Evolutionary conservation across 2,888 invertebrate genomes (phyloP), one percentile per base, ranked within the genome.

Genomic region (Macaria notata): DNA sequence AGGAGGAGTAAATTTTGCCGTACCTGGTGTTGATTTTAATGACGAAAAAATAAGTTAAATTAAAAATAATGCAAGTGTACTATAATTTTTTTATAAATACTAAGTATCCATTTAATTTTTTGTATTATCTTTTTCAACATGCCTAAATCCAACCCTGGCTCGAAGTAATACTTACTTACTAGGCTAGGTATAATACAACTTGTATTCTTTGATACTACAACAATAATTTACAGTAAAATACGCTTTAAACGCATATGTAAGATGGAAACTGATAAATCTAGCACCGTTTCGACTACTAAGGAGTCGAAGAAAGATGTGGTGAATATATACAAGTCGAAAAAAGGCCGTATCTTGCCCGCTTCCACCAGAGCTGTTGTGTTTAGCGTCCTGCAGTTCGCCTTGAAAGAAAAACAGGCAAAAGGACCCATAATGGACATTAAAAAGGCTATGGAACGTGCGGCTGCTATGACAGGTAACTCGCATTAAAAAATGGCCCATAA

Each of bases 371-470:
- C 59, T 8, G 48, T 59, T 8, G 59, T 59, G 0, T 59, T 59
- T 38, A 59, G 54, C 43, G 59, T 59, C n/a, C 30, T 59, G 30
- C 59, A 59, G 42, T 59, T 59, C 41, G 59, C 59, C 4, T 42
- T 59, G 45, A 54, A 51, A 36, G 59, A 59, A 47, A 59, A 59
- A 19, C 54, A 59, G 42, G 59, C 59, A 3, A 59, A 59, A 41
- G 51, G 45, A 30, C 54, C 59, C 6, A 55, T 59, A 33, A 59
- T 59, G 59, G 59, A 59, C 38, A 54, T 59, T 4, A 54, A 51
- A 31, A 59, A 59, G 41, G 59, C 59, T 4, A 59, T 59, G 59
- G 59, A 59, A 51, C 59, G 59, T n/a, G 54, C 59, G 31, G 59
- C 59, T 30, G 59, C 59, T 36, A 59, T 59, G 59, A 59, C 59